Evolutionary conservation across 2,797 vertebrate genomes (phyloP).

Genomic region (Pristis pectinata): DNA sequence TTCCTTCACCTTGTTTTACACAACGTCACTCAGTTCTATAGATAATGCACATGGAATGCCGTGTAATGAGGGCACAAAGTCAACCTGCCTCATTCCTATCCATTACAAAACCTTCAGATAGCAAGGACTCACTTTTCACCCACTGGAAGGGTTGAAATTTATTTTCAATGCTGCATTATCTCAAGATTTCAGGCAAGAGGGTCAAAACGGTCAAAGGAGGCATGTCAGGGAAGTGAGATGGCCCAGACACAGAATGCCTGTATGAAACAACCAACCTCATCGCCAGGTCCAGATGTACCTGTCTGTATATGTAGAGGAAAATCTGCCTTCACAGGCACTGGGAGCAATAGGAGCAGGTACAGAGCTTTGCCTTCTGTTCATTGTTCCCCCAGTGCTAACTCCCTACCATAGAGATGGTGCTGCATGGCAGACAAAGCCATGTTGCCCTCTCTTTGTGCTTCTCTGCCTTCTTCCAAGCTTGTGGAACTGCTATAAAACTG

Average conservation of each 20-base stretch:
- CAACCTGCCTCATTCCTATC: not conserved
- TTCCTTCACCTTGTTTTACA: not conserved
- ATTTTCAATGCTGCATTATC: not conserved
- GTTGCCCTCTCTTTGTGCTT: not conserved
- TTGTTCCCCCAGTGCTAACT: not conserved
- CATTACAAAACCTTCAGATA: not conserved
- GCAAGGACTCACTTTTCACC: not conserved
- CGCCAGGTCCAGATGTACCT: not conserved
- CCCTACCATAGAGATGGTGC: not conserved
- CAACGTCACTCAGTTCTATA: not conserved
- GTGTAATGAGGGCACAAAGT: not conserved
- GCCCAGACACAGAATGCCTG: not conserved
- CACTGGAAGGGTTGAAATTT: not conserved
- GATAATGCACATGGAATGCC: not conserved
- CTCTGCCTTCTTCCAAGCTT: not conserved
- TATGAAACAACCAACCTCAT: not conserved
- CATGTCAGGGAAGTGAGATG: not conserved
- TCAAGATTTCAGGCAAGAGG: not conserved
- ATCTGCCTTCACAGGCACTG: not conserved
- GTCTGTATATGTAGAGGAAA: not conserved
- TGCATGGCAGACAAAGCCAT: not conserved
- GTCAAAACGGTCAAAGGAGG: not conserved
- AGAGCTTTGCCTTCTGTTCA: not conserved
- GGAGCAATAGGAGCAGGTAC: not conserved
- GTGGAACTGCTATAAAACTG: not conserved